Evolutionary conservation across 2,888 invertebrate genomes (phyloP).

Genomic region (Cosmia pyralina): DNA sequence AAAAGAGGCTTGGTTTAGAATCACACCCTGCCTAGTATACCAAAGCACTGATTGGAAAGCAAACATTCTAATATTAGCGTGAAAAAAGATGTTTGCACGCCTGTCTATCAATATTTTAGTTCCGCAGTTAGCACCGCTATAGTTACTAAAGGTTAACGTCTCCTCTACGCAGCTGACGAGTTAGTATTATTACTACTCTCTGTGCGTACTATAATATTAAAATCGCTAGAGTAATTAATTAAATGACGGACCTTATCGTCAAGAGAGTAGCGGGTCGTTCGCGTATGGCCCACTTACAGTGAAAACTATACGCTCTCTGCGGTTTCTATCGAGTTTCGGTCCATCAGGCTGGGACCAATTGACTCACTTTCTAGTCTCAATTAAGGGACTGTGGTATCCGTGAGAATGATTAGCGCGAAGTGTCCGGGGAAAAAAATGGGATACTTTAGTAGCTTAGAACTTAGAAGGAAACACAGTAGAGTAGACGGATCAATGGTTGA

Average conservation of each 20-base stretch:
- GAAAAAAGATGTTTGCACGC: background rate
- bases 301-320: conserved; percentile 84
- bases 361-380: conserved; percentile 81
- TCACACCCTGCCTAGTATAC: background rate
- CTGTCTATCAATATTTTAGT: conserved; percentile 17
- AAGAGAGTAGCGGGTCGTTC: conserved; percentile 81
- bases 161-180: conserved; percentile 33
- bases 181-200: conserved; percentile 38
- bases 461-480: conserved; percentile 3
- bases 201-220: conserved; percentile 32
- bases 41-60: conserved; percentile 6
- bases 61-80: conserved; percentile 7
- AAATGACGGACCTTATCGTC: conserved; percentile 75
- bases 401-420: conserved; percentile 45
- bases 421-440: conserved; percentile 28
- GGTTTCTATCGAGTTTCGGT: conserved; percentile 87
- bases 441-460: background rate
- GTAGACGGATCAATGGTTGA: conserved; percentile 3
- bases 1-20: background rate
- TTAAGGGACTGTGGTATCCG: conserved; percentile 67
- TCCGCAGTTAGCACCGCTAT: conserved; percentile 15
- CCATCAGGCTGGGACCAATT: conserved; percentile 78
- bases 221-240: conserved; percentile 66
- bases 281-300: conserved; percentile 85
- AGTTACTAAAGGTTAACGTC: conserved; percentile 41